Evolutionary conservation across 92 coral and sea anemone genomes (phyloP), one percentile per base, ranked within the genome.

Genomic region (Micromussa lordhowensis): DNA sequence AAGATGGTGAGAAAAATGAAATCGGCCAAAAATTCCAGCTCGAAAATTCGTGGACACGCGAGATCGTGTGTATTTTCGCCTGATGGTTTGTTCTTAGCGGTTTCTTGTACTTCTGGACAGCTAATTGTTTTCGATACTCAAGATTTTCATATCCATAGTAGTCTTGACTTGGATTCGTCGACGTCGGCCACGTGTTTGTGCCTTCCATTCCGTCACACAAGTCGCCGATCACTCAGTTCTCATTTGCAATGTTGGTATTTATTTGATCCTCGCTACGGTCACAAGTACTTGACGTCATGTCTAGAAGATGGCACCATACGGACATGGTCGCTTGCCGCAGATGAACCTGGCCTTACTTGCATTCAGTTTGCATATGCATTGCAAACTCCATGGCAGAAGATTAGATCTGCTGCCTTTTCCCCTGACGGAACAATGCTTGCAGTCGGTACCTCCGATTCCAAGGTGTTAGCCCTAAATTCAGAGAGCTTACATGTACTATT

Each of bases 361-460:
- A 92, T 95, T 74, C 98, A 95, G 87, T 91, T 92, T 69, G 87
- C 93, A 1, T 89, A 94, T 74, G 91, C 94, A 0, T 68, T 94
- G 75, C 98, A 95, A 76, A 94, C 98, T 5, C 96, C 98, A 9
- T 95, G 98, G 98, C 98, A 95, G 90, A 95, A 94, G 87, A 90
- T 95, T 11, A 88, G 94, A 32, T 95, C 98, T 15, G 96, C 98
- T 10, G 87, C 94, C 9, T 95, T 91, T 54, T 95, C 98, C 5
- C 98, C 94, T 77, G 98, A 95, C 32, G 98, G 98, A 24, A 82
- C 93, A 34, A 90, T 94, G 86, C 93, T 95, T 10, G 98, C 98
- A 4, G 90, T 95, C 2, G 98, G 98, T 68, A 95, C 98, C 2
- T 95, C 98, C 16, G 98, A 95, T 78, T 95, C 98, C 3, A 95